These are phyloP conservation scores for Emydocephalus ijimae DNA, from an alignment of 2,113 vertebrate genomes.

Conservation along the genomic window DNA sequence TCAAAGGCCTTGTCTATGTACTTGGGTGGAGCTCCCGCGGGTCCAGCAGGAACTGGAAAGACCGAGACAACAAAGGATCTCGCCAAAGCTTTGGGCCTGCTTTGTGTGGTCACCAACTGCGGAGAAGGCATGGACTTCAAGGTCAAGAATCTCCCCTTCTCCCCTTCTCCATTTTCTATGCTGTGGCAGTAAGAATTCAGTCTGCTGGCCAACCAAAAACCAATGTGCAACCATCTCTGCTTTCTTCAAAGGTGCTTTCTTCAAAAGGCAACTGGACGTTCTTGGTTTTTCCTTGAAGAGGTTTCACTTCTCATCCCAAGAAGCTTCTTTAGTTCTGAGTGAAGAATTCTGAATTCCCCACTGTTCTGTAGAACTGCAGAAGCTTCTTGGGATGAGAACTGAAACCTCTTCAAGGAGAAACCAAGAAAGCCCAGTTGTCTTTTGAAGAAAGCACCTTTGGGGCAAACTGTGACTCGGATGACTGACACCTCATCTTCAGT, in stretches of 20 bases:
- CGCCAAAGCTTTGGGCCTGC: constrained; percentile 91
- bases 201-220: background rate
- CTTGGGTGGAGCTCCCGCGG: constrained; percentile 90
- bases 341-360: background rate
- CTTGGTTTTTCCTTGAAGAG: background rate
- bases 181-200: background rate
- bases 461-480: background rate
- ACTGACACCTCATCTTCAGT: background rate
- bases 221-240: background rate
- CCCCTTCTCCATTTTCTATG: background rate
- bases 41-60: constrained; percentile 96
- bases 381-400: background rate
- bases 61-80: constrained; percentile 97
- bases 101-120: constrained; percentile 97
- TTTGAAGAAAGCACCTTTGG: background rate
- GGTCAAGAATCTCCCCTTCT: constrained; percentile 66
- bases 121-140: constrained; percentile 98
- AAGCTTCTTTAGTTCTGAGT: background rate
- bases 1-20: constrained; percentile 93
- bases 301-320: background rate
- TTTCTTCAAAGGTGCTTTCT: background rate
- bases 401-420: background rate
- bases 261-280: background rate
- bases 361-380: background rate
- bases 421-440: background rate